Conservation (phyloP, 1,140 invertebrate species). For the Danaus plexippus region DNA sequence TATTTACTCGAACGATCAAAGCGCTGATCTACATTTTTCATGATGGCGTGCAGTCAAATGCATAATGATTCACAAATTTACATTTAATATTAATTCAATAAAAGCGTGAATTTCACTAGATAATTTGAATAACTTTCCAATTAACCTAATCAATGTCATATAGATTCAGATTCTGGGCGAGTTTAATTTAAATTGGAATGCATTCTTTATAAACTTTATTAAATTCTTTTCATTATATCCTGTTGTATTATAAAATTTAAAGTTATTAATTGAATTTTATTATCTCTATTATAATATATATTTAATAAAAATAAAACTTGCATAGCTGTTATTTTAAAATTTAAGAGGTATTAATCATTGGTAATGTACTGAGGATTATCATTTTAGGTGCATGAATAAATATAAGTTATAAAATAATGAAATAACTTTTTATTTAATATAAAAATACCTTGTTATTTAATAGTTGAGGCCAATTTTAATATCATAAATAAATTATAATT, state of each 20-base stretch:
- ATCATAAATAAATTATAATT: no score
- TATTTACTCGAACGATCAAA: constrained; percentile 9
- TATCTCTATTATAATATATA: background rate
- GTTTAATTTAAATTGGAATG: constrained; percentile 3
- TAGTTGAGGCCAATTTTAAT: no score
- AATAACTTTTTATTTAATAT: no score
- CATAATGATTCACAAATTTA: constrained; percentile 17
- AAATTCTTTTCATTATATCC: background rate
- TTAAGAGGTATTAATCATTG: no score
- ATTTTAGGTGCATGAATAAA: no score
- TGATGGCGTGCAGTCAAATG: constrained; percentile 18
- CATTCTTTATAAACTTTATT: constrained; percentile 4
- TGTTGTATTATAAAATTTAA: no score
- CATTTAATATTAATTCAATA: constrained; percentile 15
- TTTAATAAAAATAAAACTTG: no score
- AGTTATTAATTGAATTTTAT: background rate
- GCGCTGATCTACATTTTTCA: constrained; percentile 12
- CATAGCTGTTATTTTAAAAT: no score
- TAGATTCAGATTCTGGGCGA: background rate
- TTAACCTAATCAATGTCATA: background rate
- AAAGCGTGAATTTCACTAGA: constrained; percentile 14
- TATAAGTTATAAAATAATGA: no score
- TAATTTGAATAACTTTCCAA: constrained; percentile 7
- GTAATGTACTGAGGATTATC: no score
- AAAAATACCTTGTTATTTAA: no score